phyloP scores from a whole-genome alignment of 2,888 invertebrate species.

The Cordylochernes scorpioides region DNA sequence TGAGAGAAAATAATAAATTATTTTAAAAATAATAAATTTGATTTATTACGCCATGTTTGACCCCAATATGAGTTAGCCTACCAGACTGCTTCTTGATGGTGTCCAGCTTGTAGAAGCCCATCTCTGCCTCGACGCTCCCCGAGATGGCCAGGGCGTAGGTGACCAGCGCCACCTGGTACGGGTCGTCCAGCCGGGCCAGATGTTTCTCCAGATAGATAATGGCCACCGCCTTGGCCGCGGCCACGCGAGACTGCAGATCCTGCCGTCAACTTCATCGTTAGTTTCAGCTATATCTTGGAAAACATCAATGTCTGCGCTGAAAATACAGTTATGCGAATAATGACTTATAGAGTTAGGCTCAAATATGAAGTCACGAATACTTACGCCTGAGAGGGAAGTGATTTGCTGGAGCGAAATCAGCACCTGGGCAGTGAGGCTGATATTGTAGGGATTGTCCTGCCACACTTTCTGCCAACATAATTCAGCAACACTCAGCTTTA shows the following conservation, averaged over 20 bases:
- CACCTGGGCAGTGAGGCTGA: constrained; percentile 29
- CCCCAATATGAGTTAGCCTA: too few species aligned
- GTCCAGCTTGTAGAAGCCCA: constrained; percentile 20
- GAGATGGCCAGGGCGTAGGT: constrained; percentile 26
- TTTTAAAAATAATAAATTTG: too few species aligned
- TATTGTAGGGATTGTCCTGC: constrained; percentile 15
- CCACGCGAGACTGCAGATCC: constrained; percentile 9
- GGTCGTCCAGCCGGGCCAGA: constrained; percentile 19
- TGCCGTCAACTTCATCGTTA: too few species aligned
- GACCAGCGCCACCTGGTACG: constrained; percentile 27
- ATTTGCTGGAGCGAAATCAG: constrained; percentile 25
- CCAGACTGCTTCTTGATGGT: constrained; percentile 6
- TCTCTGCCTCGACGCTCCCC: constrained; percentile 22
- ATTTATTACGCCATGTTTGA: too few species aligned
- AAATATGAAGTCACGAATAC: constrained; percentile 5
- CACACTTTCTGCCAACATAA: too few species aligned
- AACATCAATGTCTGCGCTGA: background rate
- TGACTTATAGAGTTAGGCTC: background rate
- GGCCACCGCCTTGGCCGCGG: constrained; percentile 10
- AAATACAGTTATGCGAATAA: background rate
- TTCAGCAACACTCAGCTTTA: too few species aligned
- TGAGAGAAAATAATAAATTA: too few species aligned
- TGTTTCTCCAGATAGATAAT: constrained; percentile 21
- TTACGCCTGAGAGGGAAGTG: constrained; percentile 21
- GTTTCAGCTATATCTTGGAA: too few species aligned